Conservation (phyloP, 2,888 invertebrate species). For the Eristalis tenax region DNA sequence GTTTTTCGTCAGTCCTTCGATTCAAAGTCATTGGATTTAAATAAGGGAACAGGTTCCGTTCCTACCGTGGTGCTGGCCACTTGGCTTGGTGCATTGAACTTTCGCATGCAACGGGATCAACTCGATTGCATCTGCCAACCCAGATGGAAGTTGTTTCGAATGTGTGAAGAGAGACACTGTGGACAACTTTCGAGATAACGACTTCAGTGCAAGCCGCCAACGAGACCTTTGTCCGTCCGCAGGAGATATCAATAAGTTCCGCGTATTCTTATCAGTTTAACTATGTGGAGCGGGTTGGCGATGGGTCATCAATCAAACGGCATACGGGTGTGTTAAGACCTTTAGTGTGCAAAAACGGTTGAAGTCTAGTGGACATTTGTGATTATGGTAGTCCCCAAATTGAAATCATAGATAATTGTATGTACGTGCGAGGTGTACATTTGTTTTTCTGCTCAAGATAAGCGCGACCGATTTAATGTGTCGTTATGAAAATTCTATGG, state of each 20-base stretch:
- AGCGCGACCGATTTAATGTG: background rate
- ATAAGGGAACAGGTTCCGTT: slow-evolving; percentile 19
- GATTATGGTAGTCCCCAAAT: background rate
- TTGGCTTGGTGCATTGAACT: slow-evolving; percentile 42
- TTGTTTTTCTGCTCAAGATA: background rate
- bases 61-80: background rate
- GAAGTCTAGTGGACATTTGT: background rate
- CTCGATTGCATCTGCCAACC: slow-evolving; percentile 22
- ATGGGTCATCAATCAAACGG: background rate
- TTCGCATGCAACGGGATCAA: background rate
- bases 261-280: slow-evolving; percentile 27
- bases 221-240: slow-evolving; percentile 1
- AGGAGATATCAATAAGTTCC: background rate
- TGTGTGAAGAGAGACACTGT: slow-evolving; percentile 4
- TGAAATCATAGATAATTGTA: background rate
- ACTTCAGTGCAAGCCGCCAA: slow-evolving; percentile 19
- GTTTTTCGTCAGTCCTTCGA: background rate
- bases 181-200: slow-evolving; percentile 16
- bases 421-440: background rate
- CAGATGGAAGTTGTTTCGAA: background rate
- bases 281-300: background rate
- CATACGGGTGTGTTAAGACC: background rate
- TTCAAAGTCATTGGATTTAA: background rate
- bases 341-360: background rate
- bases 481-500: background rate